These are phyloP conservation scores for Hylaea fasciaria DNA, from an alignment of 2,888 invertebrate genomes.

Conservation along the genomic window DNA sequence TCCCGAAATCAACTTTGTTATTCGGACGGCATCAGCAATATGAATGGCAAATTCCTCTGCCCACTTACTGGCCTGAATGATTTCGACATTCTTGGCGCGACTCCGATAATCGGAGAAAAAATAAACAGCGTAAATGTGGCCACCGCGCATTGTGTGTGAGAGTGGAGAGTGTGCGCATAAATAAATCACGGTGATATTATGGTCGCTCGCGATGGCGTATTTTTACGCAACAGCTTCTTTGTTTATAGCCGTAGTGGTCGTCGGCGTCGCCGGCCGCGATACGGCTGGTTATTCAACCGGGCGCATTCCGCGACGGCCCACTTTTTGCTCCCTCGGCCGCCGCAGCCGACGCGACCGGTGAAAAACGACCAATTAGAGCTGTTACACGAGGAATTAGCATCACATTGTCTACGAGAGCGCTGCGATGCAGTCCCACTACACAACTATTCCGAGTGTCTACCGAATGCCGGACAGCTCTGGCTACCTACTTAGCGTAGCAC, in stretches of 20 bases:
- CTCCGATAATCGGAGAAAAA: constrained; percentile 80
- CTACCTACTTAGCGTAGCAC: neutral
- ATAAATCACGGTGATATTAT: constrained; percentile 76
- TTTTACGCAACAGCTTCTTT: constrained; percentile 81
- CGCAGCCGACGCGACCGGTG: constrained; percentile 54
- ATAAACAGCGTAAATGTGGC: constrained; percentile 80
- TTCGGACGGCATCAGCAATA: constrained; percentile 68
- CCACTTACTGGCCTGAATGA: constrained; percentile 84
- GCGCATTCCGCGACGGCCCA: constrained; percentile 81
- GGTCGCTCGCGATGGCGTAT: constrained; percentile 73
- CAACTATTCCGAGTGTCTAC: neutral
- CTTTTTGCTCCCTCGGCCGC: constrained; percentile 75
- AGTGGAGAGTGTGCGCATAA: constrained; percentile 69
- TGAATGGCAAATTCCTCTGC: constrained; percentile 83
- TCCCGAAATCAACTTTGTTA: constrained; percentile 55
- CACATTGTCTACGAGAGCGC: constrained; percentile 59
- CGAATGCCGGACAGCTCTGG: too few species aligned
- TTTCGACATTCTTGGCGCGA: constrained; percentile 84
- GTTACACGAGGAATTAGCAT: constrained; percentile 78
- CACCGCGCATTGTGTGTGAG: constrained; percentile 47
- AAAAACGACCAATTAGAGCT: constrained; percentile 78
- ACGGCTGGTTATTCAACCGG: constrained; percentile 83
- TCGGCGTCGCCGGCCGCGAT: constrained; percentile 49
- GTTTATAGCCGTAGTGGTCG: constrained; percentile 70
- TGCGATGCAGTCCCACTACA: constrained; percentile 36